Conservation (phyloP, 2,797 vertebrate species). For the Neomorphus geoffroyi region DNA sequence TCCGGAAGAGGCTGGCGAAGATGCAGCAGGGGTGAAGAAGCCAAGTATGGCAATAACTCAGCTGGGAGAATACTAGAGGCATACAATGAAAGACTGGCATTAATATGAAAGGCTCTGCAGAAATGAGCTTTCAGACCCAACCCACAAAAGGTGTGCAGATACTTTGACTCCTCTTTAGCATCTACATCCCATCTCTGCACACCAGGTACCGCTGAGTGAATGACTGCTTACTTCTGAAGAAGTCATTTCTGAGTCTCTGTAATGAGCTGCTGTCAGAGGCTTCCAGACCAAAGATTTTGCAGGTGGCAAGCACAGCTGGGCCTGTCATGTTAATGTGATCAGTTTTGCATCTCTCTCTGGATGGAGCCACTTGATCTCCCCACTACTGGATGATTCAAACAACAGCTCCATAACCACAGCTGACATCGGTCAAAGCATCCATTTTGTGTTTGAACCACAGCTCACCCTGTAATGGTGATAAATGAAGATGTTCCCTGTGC, state of each 20-base stretch:
- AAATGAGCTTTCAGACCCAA: neutral
- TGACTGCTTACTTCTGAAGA: neutral
- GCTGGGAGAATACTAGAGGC: neutral
- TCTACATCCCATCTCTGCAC: neutral
- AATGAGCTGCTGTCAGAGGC: neutral
- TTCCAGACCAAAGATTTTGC: neutral
- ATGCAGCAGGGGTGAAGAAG: neutral
- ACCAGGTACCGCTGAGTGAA: neutral
- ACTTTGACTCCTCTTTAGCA: neutral
- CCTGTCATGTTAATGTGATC: neutral
- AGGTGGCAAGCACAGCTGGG: conserved; percentile 2
- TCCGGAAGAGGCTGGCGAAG: neutral
- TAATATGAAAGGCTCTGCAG: neutral
- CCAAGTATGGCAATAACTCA: neutral
- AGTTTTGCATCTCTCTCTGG: neutral
- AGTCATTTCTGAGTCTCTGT: neutral
- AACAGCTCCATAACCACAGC: neutral
- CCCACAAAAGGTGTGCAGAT: neutral
- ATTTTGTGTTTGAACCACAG: neutral
- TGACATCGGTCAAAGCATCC: neutral
- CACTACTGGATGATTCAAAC: neutral
- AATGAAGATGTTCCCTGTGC: neutral
- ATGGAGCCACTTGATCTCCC: neutral
- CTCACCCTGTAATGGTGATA: neutral
- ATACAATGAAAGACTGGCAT: neutral